A percentile compares a stretch with the other conserved stretches of the same genome.
phyloP scores from a whole-genome alignment of 1,140 invertebrate species.

The Nylanderia fulva region DNA sequence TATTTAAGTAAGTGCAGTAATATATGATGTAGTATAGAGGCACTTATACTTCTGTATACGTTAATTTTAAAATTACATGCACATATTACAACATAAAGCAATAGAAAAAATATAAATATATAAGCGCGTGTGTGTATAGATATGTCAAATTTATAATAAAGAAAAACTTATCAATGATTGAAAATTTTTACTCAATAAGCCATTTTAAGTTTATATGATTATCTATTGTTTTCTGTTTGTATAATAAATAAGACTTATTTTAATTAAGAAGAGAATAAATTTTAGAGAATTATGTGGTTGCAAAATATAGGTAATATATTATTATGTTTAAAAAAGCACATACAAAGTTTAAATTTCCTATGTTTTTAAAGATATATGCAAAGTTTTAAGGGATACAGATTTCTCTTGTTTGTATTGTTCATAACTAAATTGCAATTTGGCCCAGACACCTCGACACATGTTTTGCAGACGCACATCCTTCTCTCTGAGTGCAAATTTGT shows the following conservation, averaged over 20 bases:
- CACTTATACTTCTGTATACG: constrained; percentile 8
- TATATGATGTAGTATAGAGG: constrained; percentile 1
- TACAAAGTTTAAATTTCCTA: constrained; percentile 3
- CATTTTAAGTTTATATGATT: constrained; percentile 1
- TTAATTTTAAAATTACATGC: constrained; percentile 24
- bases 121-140: neutral
- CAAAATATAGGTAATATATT: constrained; percentile 38
- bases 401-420: constrained; percentile 74
- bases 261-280: neutral
- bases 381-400: neutral
- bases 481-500: constrained; percentile 85
- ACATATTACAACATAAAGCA: constrained; percentile 38
- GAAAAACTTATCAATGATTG: constrained; percentile 49
- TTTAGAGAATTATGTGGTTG: neutral
- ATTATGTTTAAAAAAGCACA: constrained; percentile 5
- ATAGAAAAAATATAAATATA: constrained; percentile 24
- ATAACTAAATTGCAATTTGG: constrained; percentile 90
- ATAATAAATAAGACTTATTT: neutral
- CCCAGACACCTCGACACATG: constrained; percentile 95
- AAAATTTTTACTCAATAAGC: constrained; percentile 24
- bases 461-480: constrained; percentile 89
- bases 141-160: constrained; percentile 54
- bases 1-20: neutral
- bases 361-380: neutral
- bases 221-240: neutral